Base-by-base conservation (phyloP, 2,113 vertebrate genomes). In the Hydrochoerus hydrochaeris region DNA sequence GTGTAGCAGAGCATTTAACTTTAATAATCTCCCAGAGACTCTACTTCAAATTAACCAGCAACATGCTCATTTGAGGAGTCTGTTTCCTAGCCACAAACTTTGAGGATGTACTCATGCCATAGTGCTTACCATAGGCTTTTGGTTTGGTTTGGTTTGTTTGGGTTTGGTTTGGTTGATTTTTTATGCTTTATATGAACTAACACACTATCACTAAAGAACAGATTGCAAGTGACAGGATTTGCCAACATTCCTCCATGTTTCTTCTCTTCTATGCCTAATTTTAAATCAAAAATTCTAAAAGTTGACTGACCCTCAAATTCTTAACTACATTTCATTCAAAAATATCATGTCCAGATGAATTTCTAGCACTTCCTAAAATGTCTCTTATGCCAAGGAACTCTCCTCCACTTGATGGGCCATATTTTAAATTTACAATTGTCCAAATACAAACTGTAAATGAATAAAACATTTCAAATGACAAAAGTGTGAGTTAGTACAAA, bases 221-320 rank as follows among this genome's bases (percentile, higher is more conserved):
- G 58, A 93, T 12, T 52, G 35, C 13, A 93, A 19, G 13, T 54
- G 88, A 73, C 11, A 93, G 38, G 62, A 91, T 65, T 93, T 94
- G 91, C 93, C 54, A 96, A 13, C 10, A 24, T 87, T 57, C 32
- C 28, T 88, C 22, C 26, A n/a, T 86, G 30, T 86, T 88, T 94
- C 38, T 85, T 85, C 78, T 35, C 30, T 24, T 88, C 57, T 44
- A 77, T 19, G 7, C 22, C 22, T 28, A 83, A 57, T 62, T 22
- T 62, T 96, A 94, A 97, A 93, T 54, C 28, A 22, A 30, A 96
- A 91, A 94, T 57, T 88, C 44, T 91, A 80, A 90, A 89, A 95
- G 10, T 17, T 80, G 41, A 67, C 54, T 84, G 49, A 52, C 26
- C 11, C 69, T 93, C 16, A 83, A 95, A 93, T 86, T 46, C 38